Evolutionary conservation across 2,113 vertebrate genomes (phyloP).

Genomic region (Rhineura floridana): DNA sequence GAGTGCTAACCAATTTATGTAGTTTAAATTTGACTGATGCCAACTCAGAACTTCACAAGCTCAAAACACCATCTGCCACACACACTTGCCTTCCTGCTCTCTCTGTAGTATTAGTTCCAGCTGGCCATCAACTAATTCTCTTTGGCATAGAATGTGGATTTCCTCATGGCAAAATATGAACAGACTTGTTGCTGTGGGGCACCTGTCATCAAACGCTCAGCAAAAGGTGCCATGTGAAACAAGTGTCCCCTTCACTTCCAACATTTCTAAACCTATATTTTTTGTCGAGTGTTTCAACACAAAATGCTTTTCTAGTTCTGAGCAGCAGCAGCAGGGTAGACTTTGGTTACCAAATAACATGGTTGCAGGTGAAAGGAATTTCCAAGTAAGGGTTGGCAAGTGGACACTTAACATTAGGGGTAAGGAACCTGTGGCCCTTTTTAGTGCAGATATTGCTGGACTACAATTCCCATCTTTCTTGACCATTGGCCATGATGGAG

Average conservation of each 20-base stretch:
- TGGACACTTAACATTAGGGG: too few relatives aligned
- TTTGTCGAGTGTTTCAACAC: not conserved
- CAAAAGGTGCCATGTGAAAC: not conserved
- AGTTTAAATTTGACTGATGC: not conserved
- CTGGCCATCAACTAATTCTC: not conserved
- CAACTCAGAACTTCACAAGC: not conserved
- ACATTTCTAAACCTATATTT: not conserved
- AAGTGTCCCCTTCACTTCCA: not conserved
- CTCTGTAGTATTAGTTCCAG: not conserved
- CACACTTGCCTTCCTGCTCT: not conserved
- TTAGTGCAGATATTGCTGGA: too few relatives aligned
- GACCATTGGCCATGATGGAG: too few relatives aligned
- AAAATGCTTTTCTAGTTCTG: not conserved
- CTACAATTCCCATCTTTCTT: too few relatives aligned
- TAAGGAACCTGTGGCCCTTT: not conserved
- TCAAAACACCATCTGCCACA: not conserved
- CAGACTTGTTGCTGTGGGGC: not conserved
- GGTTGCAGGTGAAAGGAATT: not conserved
- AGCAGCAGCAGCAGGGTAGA: not conserved
- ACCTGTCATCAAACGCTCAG: not conserved
- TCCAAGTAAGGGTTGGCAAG: too few relatives aligned
- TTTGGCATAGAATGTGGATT: not conserved
- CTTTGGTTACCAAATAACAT: not conserved
- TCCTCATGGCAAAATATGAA: not conserved
- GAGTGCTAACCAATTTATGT: not conserved